Conservation (phyloP, 1,140 invertebrate species). For the Acromyrmex echinatior region DNA sequence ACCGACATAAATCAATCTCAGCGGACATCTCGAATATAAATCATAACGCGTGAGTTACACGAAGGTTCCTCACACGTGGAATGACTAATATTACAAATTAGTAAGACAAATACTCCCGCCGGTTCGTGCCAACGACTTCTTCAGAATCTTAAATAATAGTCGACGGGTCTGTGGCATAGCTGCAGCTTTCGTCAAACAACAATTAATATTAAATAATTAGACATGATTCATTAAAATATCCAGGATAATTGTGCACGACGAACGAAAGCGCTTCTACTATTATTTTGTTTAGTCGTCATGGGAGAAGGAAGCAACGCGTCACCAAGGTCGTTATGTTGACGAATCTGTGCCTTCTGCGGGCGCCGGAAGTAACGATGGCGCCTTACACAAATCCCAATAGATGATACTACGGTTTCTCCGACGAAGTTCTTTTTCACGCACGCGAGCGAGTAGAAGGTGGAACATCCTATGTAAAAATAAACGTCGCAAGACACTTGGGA, state of each 20-base stretch:
- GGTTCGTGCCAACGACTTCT: slow-evolving; percentile 41
- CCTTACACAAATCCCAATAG: slow-evolving; percentile 51
- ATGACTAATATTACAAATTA: slow-evolving; percentile 73
- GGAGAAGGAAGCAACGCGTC: slow-evolving; percentile 83
- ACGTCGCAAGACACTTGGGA: slow-evolving; percentile 21
- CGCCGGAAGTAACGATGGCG: slow-evolving; percentile 83
- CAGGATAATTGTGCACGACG: slow-evolving; percentile 70
- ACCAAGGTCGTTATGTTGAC: slow-evolving; percentile 86
- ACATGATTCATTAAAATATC: slow-evolving; percentile 83
- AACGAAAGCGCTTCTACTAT: slow-evolving; percentile 59
- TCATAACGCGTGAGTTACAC: slow-evolving; percentile 27
- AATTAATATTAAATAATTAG: slow-evolving; percentile 86
- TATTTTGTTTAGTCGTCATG: slow-evolving; percentile 69
- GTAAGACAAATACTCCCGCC: slow-evolving; percentile 46
- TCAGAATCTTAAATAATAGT: slow-evolving; percentile 61
- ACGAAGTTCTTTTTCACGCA: slow-evolving; percentile 9
- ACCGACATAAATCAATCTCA: slow-evolving; percentile 44
- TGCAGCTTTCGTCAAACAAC: slow-evolving; percentile 19
- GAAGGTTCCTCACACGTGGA: background rate
- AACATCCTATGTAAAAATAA: slow-evolving; percentile 37
- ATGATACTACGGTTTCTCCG: background rate
- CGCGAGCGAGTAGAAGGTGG: background rate
- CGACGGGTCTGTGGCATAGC: background rate
- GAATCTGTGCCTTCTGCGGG: slow-evolving; percentile 77
- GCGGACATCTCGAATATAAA: slow-evolving; percentile 12